Evolutionary conservation across 2,888 invertebrate genomes (phyloP).

Genomic region (Metopia argyrocephala): DNA sequence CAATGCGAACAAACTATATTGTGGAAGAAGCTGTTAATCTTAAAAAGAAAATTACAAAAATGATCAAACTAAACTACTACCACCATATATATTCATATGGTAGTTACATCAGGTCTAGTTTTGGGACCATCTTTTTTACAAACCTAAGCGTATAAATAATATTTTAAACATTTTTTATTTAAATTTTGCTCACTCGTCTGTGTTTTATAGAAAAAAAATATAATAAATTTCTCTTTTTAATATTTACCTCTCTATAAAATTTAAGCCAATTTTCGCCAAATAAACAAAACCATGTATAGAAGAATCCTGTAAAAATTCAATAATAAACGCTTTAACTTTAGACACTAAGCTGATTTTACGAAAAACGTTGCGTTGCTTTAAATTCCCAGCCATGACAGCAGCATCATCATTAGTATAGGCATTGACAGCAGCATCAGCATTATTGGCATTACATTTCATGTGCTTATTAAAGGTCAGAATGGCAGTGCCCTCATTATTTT

Average conservation of each 20-base stretch:
- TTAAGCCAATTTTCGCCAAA: constrained; percentile 76
- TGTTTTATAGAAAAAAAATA: too few species aligned
- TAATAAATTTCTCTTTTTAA: not conserved
- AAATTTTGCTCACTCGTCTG: too few species aligned
- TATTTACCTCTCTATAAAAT: constrained; percentile 76
- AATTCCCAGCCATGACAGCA: constrained; percentile 1
- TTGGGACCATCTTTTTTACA: too few species aligned
- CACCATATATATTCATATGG: too few species aligned
- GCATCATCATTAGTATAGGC: constrained; percentile 10
- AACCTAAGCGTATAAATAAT: not conserved
- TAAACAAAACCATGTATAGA: constrained; percentile 78
- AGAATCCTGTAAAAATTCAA: constrained; percentile 76
- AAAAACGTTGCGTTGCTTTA: not conserved
- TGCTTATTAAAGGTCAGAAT: constrained; percentile 1
- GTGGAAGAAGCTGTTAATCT: too few species aligned
- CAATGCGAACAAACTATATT: too few species aligned
- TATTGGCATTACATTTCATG: not conserved
- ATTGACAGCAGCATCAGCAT: not conserved
- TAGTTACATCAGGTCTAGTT: too few species aligned
- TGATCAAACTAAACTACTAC: too few species aligned
- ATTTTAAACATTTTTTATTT: not conserved
- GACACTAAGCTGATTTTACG: constrained; percentile 56
- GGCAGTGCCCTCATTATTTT: constrained; percentile 16
- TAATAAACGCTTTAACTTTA: constrained; percentile 73
- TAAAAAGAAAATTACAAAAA: too few species aligned